Base-by-base conservation (phyloP, 2,888 invertebrate genomes). In the Sarcophaga caerulescens region DNA sequence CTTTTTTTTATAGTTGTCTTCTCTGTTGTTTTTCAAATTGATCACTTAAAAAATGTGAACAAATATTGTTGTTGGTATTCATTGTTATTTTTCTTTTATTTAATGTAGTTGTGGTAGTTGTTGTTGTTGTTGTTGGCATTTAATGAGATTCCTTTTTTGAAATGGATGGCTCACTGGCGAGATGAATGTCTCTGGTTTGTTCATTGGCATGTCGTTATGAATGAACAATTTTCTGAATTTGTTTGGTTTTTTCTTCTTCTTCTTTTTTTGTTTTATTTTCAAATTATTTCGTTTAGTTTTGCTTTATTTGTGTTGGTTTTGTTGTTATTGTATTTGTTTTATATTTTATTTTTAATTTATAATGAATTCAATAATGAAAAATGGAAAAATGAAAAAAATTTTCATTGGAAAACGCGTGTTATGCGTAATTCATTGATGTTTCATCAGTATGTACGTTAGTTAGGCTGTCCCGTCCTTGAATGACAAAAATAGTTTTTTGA, bases 401-500 rank as follows among this genome's bases (percentile, higher is more conserved):
- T 85, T 83, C 83, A 77, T 71, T 85, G 80, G 83, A 85, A 85
- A 77, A 85, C 85, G 83, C 83, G 80, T 85, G 85, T 83, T 83
- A 83, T 85, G 83, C 83, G 83, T 65, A 81, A 81, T 85, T 85
- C 83, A 83, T 85, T 85, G 83, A 83, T 76, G 80, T 69, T 60
- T 81, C 65, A 71, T 52, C 0, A 14, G 35, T 45, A n/a, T 65
- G 71, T 35, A 25, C 45, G 17, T 14, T n/a, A n/a, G n/a, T n/a
- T n/a, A n/a, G n/a, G n/a, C n/a, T n/a, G n/a, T n/a, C n/a, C n/a
- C n/a, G n/a, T n/a, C n/a, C n/a, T n/a, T n/a, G n/a, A n/a, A n/a
- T n/a, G n/a, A n/a, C n/a, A n/a, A n/a, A n/a, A n/a, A n/a, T n/a
- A n/a, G n/a, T n/a, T n/a, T n/a, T n/a, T n/a, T n/a, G n/a, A n/a